Base-by-base conservation (phyloP, 2,888 invertebrate genomes). In the Carpatolechia fugitivella region DNA sequence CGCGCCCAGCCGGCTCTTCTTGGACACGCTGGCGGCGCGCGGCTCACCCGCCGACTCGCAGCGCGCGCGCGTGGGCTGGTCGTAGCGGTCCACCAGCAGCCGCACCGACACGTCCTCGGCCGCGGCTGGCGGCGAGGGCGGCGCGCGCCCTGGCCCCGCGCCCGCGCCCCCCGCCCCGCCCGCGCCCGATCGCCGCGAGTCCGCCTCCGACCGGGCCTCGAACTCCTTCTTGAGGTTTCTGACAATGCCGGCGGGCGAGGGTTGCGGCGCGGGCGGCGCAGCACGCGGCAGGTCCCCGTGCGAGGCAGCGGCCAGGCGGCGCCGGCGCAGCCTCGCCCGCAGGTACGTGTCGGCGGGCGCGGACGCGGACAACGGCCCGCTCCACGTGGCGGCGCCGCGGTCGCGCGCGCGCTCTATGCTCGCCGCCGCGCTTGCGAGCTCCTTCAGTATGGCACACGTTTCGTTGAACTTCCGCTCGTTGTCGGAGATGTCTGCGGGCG, bases 151-250 rank as follows among this genome's bases (percentile, higher is more conserved):
- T 56, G 33, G 61, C 56, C 53, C 66, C 65, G 47, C 74, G 72
- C n/a, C 61, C 56, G n/a, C 74, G 72, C 52, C 72, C 55, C 51
- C 61, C 66, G 49, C 63, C 53, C 38, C 74, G 72, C 35, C 71
- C n/a, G n/a, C n/a, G n/a, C n/a, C n/a, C n/a, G n/a, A n/a, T n/a
- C n/a, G 73, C 54, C 60, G 66, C 54, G 72, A 52, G 56, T 75
- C 78, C 35, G 60, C 63, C 70, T 80, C 82, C 47, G 79, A 80
- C 56, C 81, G 84, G 52, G 97, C 96, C 89, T 97, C 97, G 80
- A 97, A 97, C 80, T 96, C 97, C 78, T 95, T 95, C 82, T 96
- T 96, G 66, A 97, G 92, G 91, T 94, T 95, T 90, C 94, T 94
- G 65, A 97, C 97, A 77, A 95, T 94, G 29, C 97, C 96, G 41